These are phyloP conservation scores for Zaprionus nigranus DNA, from an alignment of 1,140 invertebrate species.

Conservation along the genomic window DNA sequence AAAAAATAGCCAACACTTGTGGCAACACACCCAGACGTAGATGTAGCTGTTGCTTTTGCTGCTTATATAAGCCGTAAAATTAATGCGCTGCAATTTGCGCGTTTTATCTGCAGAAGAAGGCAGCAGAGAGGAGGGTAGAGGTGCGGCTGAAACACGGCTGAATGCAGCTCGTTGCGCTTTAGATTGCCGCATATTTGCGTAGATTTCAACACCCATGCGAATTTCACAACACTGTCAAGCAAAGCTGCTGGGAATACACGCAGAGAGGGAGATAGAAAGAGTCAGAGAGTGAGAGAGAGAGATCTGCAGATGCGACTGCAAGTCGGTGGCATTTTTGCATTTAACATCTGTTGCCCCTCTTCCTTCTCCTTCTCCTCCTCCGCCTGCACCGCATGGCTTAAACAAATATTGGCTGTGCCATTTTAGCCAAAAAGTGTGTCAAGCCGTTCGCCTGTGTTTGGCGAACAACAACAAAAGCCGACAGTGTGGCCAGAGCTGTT, in stretches of 20 bases:
- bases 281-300: not conserved
- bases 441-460: constrained; percentile 38
- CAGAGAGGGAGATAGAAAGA: not conserved
- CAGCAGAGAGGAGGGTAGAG: not conserved
- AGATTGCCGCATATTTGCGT: constrained; percentile 41
- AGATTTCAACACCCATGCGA: constrained; percentile 22
- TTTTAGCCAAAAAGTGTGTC: constrained; percentile 68
- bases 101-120: constrained; percentile 34
- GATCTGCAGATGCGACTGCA: constrained; percentile 42
- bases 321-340: constrained; percentile 28
- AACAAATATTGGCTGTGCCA: constrained; percentile 63
- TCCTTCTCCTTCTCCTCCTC: not conserved
- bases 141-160: not conserved
- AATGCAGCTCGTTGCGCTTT: constrained; percentile 39
- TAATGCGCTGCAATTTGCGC: constrained; percentile 28
- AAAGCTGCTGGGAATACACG: not conserved
- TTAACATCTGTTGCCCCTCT: constrained; percentile 21
- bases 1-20: constrained; percentile 21
- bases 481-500: constrained; percentile 38
- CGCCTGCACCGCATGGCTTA: constrained; percentile 24
- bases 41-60: not conserved
- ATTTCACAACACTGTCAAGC: constrained; percentile 29
- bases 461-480: constrained; percentile 63
- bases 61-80: constrained; percentile 34
- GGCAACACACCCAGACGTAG: not conserved